These are phyloP conservation scores for Terrapene triunguis DNA, from an alignment of 2,113 vertebrate species.

Conservation along the genomic window DNA sequence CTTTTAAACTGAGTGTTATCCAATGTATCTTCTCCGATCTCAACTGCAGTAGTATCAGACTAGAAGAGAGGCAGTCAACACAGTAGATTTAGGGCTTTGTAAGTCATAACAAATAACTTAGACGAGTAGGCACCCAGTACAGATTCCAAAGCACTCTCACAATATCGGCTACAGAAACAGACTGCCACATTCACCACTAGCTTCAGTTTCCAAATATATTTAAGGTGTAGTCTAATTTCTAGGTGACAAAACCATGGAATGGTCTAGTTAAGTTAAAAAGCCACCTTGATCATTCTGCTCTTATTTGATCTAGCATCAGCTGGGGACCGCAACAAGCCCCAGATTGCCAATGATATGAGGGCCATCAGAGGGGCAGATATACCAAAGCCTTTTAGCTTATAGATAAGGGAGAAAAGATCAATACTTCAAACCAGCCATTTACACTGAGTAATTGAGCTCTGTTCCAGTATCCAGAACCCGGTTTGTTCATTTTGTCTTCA, in stretches of 20 bases:
- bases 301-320: neutral
- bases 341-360: neutral
- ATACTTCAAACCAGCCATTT: neutral
- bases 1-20: neutral
- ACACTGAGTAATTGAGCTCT: neutral
- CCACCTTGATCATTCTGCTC: neutral
- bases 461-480: neutral
- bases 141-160: neutral
- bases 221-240: neutral
- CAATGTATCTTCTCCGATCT: neutral
- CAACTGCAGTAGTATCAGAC: neutral
- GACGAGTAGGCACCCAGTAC: neutral
- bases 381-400: neutral
- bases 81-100: neutral
- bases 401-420: neutral
- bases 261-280: neutral
- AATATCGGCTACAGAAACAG: neutral
- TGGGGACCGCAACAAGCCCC: neutral
- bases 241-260: neutral
- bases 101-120: neutral
- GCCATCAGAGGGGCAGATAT: neutral
- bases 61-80: neutral
- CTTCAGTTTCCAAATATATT: neutral
- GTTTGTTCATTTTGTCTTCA: slow-evolving; percentile 29
- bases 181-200: neutral